These are phyloP conservation scores for Thaumatotibia leucotreta DNA, from an alignment of 1,140 invertebrate genomes.

Conservation along the genomic window DNA sequence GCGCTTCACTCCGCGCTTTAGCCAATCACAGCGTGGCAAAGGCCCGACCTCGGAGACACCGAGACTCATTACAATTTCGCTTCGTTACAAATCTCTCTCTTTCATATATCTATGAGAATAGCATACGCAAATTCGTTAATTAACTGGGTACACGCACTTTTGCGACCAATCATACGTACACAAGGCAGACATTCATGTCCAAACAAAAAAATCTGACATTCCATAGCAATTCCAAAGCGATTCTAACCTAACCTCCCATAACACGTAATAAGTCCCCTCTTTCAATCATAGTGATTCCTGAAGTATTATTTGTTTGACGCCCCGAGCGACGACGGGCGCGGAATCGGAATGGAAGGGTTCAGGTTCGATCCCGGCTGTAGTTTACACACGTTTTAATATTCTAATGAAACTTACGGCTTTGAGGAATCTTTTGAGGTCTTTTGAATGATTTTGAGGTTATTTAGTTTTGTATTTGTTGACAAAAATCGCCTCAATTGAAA, in stretches of 20 bases:
- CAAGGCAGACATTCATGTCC: too few relatives aligned
- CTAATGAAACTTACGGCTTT: background rate
- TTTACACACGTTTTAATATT: conserved; percentile 7
- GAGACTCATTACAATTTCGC: too few relatives aligned
- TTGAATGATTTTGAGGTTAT: conserved; percentile 10
- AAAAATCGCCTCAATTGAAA: too few relatives aligned
- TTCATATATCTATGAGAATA: too few relatives aligned
- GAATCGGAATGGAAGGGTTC: conserved; percentile 45
- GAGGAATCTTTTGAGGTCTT: background rate
- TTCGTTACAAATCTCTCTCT: too few relatives aligned
- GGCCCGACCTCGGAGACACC: too few relatives aligned
- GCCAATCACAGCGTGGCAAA: too few relatives aligned
- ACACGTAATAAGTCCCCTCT: conserved; percentile 37
- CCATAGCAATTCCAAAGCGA: background rate
- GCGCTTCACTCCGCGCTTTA: too few relatives aligned
- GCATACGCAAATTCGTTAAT: too few relatives aligned
- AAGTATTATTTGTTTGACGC: conserved; percentile 61
- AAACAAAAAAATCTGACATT: too few relatives aligned
- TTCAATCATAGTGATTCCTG: conserved; percentile 61
- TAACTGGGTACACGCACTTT: too few relatives aligned
- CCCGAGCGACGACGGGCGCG: conserved; percentile 40
- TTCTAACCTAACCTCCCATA: conserved; percentile 6
- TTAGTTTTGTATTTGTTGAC: conserved; percentile 45
- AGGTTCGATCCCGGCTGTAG: background rate
- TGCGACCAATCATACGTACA: too few relatives aligned